Base-by-base conservation (phyloP, 1,140 invertebrate species). In the Drosophila micromelanica region DNA sequence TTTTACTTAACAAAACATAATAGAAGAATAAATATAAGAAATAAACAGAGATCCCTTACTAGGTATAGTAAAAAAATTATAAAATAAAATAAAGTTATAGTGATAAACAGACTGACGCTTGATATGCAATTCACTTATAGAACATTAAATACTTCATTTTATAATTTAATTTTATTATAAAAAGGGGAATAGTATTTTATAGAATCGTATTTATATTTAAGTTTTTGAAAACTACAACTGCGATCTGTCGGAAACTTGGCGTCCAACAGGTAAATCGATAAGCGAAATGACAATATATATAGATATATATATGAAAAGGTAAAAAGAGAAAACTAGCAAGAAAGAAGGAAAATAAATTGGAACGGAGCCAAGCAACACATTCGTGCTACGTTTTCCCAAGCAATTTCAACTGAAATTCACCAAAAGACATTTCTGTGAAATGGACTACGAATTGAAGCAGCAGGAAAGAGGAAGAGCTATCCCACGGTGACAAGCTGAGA, bases 141-240 rank as follows among this genome's bases (percentile, higher is more conserved):
- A 27, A 5, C 5, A 27, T 27, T 5, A 1, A 27, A 6, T 27
- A 0, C 5, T 27, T 27, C 1, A 6, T 6, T 5, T 27, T 5
- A 27, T 27, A 6, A 27, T 5, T 27, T 27, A 0, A 27, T 2
- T 35, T 35, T 35, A 35, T 35, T 35, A 35, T 35, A 35, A 35
- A 27, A 27, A 35, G 7, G 2, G 2, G n/a, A n/a, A n/a, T n/a
- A n/a, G n/a, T n/a, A n/a, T n/a, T n/a, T n/a, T n/a, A n/a, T n/a
- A 35, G 8, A 35, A 6, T 32, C 32, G 2, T 55, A 64, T 91
- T 87, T 56, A 67, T 40, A 54, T 38, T 38, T 92, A 92, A 23
- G 11, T 46, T 54, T 35, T 49, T 49, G 9, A 15, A 23, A n/a
- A 0, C 12, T 3, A 7, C 17, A 37, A 9, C 11, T 23, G 8